Evolutionary conservation across 2,888 invertebrate species (phyloP).

Genomic region (Theristus sp.): DNA sequence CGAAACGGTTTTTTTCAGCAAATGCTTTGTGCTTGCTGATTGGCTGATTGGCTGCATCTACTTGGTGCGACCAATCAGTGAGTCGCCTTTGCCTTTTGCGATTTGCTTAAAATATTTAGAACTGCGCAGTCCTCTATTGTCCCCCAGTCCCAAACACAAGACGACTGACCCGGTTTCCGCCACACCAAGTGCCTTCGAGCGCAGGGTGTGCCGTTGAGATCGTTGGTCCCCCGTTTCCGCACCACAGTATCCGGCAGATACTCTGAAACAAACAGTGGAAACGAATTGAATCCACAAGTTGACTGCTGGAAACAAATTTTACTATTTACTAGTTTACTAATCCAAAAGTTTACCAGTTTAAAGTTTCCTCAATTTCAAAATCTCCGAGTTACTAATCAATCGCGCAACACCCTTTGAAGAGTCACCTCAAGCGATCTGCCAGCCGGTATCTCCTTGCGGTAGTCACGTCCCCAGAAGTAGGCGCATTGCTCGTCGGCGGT

Average conservation of each 20-base stretch:
- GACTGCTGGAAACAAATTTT: too few species aligned
- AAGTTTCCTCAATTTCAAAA: too few species aligned
- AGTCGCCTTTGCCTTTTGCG: too few species aligned
- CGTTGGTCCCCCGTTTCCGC: conserved; percentile 27
- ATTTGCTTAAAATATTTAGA: too few species aligned
- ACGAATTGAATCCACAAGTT: too few species aligned
- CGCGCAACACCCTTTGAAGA: neutral
- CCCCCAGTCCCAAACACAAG: neutral
- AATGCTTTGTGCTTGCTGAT: too few species aligned
- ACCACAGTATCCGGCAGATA: conserved; percentile 27
- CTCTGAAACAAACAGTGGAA: conserved; percentile 19
- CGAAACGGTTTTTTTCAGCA: too few species aligned
- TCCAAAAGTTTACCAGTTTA: too few species aligned
- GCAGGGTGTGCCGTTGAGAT: conserved; percentile 29
- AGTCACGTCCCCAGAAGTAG: conserved; percentile 29
- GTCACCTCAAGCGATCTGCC: conserved; percentile 9
- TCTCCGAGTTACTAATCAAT: neutral
- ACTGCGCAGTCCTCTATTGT: too few species aligned
- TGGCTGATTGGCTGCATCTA: too few species aligned
- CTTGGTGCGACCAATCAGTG: too few species aligned
- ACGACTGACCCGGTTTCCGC: conserved; percentile 15
- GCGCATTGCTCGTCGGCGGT: conserved; percentile 28
- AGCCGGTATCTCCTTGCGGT: conserved; percentile 23
- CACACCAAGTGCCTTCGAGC: conserved; percentile 27
- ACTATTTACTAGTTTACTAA: too few species aligned